A percentile compares a stretch with the other conserved stretches of the same genome.
phyloP scores from a whole-genome alignment of 2,113 vertebrate genomes.

The Myxocyprinus asiaticus region DNA sequence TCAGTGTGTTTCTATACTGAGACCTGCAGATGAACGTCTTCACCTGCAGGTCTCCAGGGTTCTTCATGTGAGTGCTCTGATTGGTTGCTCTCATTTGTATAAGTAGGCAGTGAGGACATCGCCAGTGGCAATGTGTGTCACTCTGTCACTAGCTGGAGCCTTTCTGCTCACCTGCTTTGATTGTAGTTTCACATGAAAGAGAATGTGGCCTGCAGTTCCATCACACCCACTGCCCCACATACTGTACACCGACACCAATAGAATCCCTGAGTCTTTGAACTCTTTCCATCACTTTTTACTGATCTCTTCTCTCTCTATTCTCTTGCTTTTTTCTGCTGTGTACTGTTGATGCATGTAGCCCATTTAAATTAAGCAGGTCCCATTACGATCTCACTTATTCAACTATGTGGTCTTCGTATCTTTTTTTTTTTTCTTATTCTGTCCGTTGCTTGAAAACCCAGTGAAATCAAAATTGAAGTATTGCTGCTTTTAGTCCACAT shows the following conservation, averaged over 20 bases:
- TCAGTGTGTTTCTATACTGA: constrained; percentile 41
- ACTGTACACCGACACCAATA: neutral
- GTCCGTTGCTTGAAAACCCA: neutral
- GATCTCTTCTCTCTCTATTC: neutral
- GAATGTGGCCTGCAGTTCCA: constrained; percentile 24
- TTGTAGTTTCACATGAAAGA: constrained; percentile 56
- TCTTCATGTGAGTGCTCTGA: constrained; percentile 35
- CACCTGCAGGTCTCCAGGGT: neutral
- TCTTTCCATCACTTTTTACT: constrained; percentile 36
- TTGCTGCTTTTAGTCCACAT: too few relatives aligned
- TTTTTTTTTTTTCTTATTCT: neutral
- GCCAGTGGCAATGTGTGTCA: constrained; percentile 45
- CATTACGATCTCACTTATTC: neutral
- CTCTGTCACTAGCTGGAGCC: constrained; percentile 63
- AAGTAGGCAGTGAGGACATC: constrained; percentile 47
- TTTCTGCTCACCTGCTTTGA: constrained; percentile 58
- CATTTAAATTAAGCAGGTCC: neutral
- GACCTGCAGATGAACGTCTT: too few relatives aligned
- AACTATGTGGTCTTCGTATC: neutral
- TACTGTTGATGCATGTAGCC: neutral
- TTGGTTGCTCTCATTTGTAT: constrained; percentile 54
- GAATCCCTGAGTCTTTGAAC: constrained; percentile 5
- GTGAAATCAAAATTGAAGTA: too few relatives aligned
- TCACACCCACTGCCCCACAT: neutral
- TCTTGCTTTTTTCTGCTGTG: neutral